Evolutionary conservation across 2,888 invertebrate genomes (phyloP).

Genomic region (Iphiclides podalirius): DNA sequence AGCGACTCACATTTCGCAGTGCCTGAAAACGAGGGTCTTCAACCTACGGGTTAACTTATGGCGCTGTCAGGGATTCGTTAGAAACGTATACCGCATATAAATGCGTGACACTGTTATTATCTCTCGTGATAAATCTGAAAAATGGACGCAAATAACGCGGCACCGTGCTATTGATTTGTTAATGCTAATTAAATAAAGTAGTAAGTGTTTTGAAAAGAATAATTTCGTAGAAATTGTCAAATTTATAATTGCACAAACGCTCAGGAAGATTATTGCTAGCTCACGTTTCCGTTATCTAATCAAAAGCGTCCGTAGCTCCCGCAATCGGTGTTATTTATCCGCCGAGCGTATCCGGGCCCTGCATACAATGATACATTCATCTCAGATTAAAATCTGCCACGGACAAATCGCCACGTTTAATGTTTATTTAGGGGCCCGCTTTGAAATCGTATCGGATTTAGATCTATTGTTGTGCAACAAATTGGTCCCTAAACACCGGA

Average conservation of each 20-base stretch:
- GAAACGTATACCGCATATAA: no score
- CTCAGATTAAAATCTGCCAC: constrained; percentile 61
- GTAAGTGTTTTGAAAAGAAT: no score
- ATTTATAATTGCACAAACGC: not conserved
- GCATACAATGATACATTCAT: constrained; percentile 57
- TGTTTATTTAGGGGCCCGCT: constrained; percentile 31
- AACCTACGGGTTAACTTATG: no score
- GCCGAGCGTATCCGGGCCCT: constrained; percentile 32
- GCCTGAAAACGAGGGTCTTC: no score
- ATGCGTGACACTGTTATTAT: no score
- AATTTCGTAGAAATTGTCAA: not conserved
- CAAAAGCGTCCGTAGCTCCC: constrained; percentile 19
- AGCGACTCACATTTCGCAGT: no score
- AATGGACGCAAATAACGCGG: no score
- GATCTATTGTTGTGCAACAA: constrained; percentile 30
- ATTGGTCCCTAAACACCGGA: constrained; percentile 20
- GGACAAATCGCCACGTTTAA: constrained; percentile 57
- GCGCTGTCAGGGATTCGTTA: no score
- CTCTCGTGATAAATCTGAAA: no score
- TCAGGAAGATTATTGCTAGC: no score
- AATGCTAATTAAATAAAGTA: no score
- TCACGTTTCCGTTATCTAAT: constrained; percentile 13
- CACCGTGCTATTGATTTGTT: no score
- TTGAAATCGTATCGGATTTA: constrained; percentile 31
- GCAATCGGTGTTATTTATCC: constrained; percentile 46